Evolutionary conservation across 2,888 invertebrate species (phyloP).

Genomic region (Tolmerus cingulatus): DNA sequence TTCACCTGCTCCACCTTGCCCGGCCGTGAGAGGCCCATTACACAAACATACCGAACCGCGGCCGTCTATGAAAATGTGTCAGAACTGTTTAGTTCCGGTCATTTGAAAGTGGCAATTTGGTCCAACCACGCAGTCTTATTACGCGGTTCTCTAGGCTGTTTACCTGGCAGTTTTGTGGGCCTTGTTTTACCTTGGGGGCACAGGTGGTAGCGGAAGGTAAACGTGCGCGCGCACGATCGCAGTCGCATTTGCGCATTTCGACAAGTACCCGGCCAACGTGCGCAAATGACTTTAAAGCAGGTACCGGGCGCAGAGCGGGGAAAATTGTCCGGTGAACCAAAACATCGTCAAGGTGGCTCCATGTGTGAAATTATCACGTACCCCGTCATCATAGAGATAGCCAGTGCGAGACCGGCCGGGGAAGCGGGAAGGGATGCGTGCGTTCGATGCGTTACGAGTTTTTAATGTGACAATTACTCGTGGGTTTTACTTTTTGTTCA

Average conservation of each 20-base stretch:
- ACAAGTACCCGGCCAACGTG: background rate
- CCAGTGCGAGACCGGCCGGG: background rate
- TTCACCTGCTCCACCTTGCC: conserved; percentile 16
- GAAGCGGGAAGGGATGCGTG: background rate
- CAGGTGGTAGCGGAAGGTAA: background rate
- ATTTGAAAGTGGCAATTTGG: conserved; percentile 38
- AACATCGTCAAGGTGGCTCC: background rate
- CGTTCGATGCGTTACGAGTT: conserved; percentile 42
- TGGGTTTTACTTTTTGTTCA: conserved; percentile 5
- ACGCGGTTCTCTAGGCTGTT: background rate
- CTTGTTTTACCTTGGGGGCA: background rate
- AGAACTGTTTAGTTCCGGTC: conserved; percentile 44
- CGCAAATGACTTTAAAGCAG: conserved; percentile 9
- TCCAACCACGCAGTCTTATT: conserved; percentile 17
- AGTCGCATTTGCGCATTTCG: background rate
- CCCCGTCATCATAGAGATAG: background rate
- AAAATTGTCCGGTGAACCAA: conserved; percentile 18
- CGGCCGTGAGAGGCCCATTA: background rate
- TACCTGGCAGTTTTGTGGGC: background rate
- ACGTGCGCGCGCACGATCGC: background rate
- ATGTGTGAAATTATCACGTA: conserved; percentile 29
- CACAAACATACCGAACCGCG: background rate
- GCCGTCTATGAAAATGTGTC: conserved; percentile 40
- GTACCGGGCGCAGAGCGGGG: background rate
- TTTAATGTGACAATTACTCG: conserved; percentile 45